A percentile compares a stretch with the other conserved stretches of the same genome.
These are phyloP conservation scores for Spodoptera exigua DNA, from an alignment of 2,888 invertebrate species.

Conservation along the genomic window DNA sequence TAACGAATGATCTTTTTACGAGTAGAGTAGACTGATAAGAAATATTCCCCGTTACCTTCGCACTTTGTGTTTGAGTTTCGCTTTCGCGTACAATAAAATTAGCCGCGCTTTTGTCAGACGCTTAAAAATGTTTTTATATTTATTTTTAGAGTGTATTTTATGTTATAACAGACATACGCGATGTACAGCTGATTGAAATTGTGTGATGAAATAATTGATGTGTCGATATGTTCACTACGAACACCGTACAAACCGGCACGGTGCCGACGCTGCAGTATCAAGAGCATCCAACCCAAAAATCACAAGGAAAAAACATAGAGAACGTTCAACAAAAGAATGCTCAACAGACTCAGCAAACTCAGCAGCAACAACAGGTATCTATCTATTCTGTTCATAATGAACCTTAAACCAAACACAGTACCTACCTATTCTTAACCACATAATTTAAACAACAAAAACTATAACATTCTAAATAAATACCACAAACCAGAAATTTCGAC, in stretches of 20 bases:
- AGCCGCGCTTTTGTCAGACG: conserved; percentile 81
- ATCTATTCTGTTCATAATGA: conserved; percentile 6
- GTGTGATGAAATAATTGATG: conserved; percentile 58
- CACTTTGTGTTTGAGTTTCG: conserved; percentile 85
- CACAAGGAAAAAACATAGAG: conserved; percentile 90
- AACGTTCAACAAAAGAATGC: conserved; percentile 90
- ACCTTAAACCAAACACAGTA: too few species aligned
- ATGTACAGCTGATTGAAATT: conserved; percentile 63
- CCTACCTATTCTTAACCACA: too few species aligned
- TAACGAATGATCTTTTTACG: conserved; percentile 87
- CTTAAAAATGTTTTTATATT: conserved; percentile 52
- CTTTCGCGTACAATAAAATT: conserved; percentile 78
- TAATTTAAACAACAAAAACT: too few species aligned
- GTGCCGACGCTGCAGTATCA: conserved; percentile 92
- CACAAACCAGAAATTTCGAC: too few species aligned
- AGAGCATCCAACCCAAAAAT: conserved; percentile 90
- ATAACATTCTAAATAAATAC: too few species aligned
- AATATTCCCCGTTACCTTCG: conserved; percentile 87
- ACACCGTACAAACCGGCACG: conserved; percentile 89
- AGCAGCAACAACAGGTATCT: conserved; percentile 60
- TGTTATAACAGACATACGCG: conserved; percentile 62
- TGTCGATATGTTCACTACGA: conserved; percentile 89
- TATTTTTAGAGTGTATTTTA: conserved; percentile 49
- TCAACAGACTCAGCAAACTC: conserved; percentile 80
- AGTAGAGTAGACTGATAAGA: conserved; percentile 87